These are phyloP conservation scores for Catonia carolina DNA, from an alignment of 2,888 invertebrate genomes.

Conservation along the genomic window DNA sequence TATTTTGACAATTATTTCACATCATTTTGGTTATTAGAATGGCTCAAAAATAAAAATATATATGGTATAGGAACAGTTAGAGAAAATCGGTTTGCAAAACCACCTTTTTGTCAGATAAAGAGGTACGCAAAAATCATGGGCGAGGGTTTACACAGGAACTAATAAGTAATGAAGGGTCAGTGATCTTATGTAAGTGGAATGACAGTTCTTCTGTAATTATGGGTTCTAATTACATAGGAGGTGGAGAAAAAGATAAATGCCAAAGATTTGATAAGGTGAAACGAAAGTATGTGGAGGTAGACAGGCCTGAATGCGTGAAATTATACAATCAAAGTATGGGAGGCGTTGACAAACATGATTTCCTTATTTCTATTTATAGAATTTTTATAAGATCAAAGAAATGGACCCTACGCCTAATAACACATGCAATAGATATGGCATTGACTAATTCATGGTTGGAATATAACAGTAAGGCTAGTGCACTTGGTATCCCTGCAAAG, in stretches of 20 bases:
- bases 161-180: slow-evolving; percentile 19
- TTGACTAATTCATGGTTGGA: slow-evolving; percentile 17
- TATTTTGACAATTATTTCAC: slow-evolving; percentile 28
- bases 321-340: slow-evolving; percentile 18
- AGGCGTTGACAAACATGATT: slow-evolving; percentile 23
- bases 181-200: slow-evolving; percentile 16
- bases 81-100: slow-evolving; percentile 21
- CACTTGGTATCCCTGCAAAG: neutral
- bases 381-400: slow-evolving; percentile 13
- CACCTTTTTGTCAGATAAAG: slow-evolving; percentile 10
- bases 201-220: slow-evolving; percentile 9
- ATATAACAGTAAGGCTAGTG: neutral
- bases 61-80: slow-evolving; percentile 27
- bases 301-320: neutral
- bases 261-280: neutral
- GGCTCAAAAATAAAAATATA: slow-evolving; percentile 21
- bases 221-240: slow-evolving; percentile 6
- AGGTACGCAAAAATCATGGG: neutral
- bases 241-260: neutral
- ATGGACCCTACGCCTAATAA: slow-evolving; percentile 21
- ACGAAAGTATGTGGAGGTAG: neutral
- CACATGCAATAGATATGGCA: slow-evolving; percentile 19
- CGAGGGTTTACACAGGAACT: slow-evolving; percentile 11
- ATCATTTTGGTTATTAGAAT: slow-evolving; percentile 27
- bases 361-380: slow-evolving; percentile 21